Evolutionary conservation across 2,113 vertebrate species (phyloP), one percentile per base, ranked within the genome.

Genomic region (Stomatorhinus ivindoensis): DNA sequence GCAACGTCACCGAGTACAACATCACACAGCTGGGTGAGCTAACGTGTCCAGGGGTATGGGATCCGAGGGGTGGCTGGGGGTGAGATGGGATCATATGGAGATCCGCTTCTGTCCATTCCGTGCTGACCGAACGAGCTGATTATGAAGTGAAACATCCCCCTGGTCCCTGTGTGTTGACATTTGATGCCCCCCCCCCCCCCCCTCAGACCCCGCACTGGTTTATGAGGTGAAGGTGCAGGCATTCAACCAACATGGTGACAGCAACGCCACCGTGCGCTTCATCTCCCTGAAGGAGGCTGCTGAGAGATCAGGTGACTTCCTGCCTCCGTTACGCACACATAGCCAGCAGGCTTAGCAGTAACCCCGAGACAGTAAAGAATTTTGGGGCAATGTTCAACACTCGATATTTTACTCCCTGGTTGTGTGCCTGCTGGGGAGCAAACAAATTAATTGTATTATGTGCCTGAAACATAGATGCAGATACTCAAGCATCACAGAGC

Each of bases 141-240:
- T 44, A 53, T 44, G 76, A 82, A 82, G 35, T n/a, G 42, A 39
- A 10, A 35, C 27, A 31, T 9, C 3, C 7, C 46, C 21, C 1
- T 4, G n/a, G 61, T 13, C 27, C 61, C 61, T 31, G 27, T 69
- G n/a, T 24, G 61, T 31, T 4, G 55, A 89, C 47, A 5, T 51
- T 31, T 86, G 44, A 4, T 47, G 61, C 47, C 3, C 24, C 21
- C 46, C 19, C 24, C 21, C 46, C 19, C n/a, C 82, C 2, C 47
- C 17, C 47, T 9, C 94, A 99, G 98, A 99, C 11, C 95, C 97
- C 0, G 91, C 96, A 0, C 92, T 96, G 24, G 96, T 98, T 61
- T 99, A 99, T 0, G 98, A 99, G 92, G 97, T 99, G 87, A 99
- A 98, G 92, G 94, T 99, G 69, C 96, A 99, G 0, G 98, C 98